Conservation (phyloP, 2,797 vertebrate genomes). For the Myotis myotis region DNA sequence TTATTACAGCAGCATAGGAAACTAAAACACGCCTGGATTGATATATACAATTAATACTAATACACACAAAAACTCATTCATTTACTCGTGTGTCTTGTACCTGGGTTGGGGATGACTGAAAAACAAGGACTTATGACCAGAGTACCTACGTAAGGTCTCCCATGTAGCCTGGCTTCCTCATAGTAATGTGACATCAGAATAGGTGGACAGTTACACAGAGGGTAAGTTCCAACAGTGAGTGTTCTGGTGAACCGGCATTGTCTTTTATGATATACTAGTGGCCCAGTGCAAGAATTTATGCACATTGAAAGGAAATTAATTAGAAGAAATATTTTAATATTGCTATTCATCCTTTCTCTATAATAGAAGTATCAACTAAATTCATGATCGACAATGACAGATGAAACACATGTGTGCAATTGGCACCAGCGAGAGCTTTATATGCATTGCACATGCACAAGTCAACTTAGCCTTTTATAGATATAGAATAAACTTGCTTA, state of each 20-base stretch:
- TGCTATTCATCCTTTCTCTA: no score
- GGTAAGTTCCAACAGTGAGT: not conserved
- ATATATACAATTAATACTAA: not conserved
- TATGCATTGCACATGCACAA: no score
- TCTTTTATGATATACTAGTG: not conserved
- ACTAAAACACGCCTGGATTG: not conserved
- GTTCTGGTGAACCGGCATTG: not conserved
- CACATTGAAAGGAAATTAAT: no score
- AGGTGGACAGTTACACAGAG: not conserved
- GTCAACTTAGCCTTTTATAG: no score
- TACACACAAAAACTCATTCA: not conserved
- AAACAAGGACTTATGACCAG: not conserved
- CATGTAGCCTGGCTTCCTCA: not conserved
- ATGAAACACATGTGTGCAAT: no score
- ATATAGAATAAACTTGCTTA: no score
- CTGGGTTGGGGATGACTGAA: not conserved
- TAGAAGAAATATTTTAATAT: no score
- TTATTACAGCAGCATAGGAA: not conserved
- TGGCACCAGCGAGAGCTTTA: accelerated
- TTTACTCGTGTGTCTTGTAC: not conserved
- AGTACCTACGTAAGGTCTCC: not conserved
- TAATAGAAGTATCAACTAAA: no score
- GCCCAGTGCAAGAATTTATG: no score
- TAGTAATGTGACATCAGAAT: not conserved
- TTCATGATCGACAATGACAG: no score